Evolutionary conservation across 2,113 vertebrate genomes (phyloP).

Genomic region (Paracanthobrama guichenoti): DNA sequence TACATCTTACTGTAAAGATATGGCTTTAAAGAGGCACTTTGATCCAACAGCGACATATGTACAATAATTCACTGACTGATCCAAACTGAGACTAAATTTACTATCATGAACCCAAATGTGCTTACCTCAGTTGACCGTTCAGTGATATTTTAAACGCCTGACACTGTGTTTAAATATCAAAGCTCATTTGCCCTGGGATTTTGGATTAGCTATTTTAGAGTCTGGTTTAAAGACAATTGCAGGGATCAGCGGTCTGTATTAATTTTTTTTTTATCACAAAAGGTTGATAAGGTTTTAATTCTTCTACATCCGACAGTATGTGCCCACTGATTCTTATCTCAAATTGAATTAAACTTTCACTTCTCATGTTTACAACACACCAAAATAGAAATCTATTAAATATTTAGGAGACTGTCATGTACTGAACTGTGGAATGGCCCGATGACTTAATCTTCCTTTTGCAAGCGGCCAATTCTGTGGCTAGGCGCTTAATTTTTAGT

Average conservation of each 20-base stretch:
- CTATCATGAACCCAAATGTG: neutral
- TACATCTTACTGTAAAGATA: neutral
- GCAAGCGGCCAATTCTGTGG: constrained; percentile 39
- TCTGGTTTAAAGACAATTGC: constrained; percentile 1
- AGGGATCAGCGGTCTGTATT: neutral
- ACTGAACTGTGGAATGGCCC: constrained; percentile 2
- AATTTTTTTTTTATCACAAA: constrained; percentile 34
- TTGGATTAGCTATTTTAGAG: constrained; percentile 36
- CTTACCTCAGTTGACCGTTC: neutral
- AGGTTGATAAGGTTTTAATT: constrained; percentile 32
- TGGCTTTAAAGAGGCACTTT: neutral
- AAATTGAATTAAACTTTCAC: neutral
- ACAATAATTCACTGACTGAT: neutral
- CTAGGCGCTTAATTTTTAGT: constrained; percentile 48
- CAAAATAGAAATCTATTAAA: constrained; percentile 43
- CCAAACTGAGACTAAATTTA: neutral
- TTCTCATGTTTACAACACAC: constrained; percentile 24
- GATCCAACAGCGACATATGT: neutral
- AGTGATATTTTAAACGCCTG: neutral
- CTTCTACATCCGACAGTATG: neutral
- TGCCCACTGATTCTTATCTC: constrained; percentile 6
- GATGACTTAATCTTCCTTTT: constrained; percentile 48
- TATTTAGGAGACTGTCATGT: constrained; percentile 39
- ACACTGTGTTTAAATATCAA: constrained; percentile 20
- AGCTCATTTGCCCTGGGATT: constrained; percentile 6